These are phyloP conservation scores for Macrotis lagotis DNA, from an alignment of 2,113 vertebrate genomes.

Conservation along the genomic window DNA sequence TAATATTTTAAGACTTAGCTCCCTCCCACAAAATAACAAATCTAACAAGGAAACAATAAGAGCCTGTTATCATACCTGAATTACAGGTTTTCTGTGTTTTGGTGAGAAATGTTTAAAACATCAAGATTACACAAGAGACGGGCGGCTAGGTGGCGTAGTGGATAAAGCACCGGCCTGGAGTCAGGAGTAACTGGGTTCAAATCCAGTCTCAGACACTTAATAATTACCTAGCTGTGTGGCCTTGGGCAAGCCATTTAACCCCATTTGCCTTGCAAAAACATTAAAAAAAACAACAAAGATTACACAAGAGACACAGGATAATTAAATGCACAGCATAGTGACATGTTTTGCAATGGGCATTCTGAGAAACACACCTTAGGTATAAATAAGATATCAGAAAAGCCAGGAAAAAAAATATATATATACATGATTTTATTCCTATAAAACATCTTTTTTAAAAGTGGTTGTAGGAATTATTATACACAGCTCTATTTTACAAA, in stretches of 20 bases:
- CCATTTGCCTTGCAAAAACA: no score
- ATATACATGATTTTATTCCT: not conserved
- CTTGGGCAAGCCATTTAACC: no score
- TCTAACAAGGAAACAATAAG: not conserved
- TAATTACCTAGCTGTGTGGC: no score
- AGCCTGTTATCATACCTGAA: not conserved
- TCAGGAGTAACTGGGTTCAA: no score
- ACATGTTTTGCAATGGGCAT: not conserved
- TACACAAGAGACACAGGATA: not conserved
- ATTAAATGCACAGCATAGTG: not conserved
- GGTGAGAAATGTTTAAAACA: not conserved
- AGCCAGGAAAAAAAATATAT: not conserved
- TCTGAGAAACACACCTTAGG: not conserved
- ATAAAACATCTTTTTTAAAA: not conserved
- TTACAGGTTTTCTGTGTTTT: not conserved
- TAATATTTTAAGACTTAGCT: not conserved
- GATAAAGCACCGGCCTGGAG: no score
- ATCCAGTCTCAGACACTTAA: no score
- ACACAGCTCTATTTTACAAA: not conserved
- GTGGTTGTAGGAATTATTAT: not conserved
- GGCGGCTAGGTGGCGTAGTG: no score
- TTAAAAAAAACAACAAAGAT: no score
- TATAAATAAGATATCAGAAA: not conserved
- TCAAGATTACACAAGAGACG: not conserved
- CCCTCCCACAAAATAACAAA: not conserved